These are phyloP conservation scores for Sphenopsis melanotis DNA, from an alignment of 2,797 vertebrate genomes.

Conservation along the genomic window DNA sequence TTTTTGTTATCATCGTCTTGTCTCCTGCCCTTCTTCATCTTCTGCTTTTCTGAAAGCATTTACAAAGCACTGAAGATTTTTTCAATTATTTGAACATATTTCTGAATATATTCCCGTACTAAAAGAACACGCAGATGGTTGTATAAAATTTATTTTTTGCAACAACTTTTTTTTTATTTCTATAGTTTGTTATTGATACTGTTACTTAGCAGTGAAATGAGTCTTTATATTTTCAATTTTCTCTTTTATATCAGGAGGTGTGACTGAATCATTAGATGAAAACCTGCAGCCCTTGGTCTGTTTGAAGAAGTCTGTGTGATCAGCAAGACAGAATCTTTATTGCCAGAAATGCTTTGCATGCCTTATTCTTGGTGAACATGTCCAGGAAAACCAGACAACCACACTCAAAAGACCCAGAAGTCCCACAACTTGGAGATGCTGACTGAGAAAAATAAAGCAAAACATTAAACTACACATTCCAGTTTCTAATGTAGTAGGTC, in stretches of 20 bases:
- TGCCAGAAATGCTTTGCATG: neutral
- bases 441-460: neutral
- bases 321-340: neutral
- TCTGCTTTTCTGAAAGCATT: neutral
- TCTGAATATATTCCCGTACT: neutral
- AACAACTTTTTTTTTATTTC: neutral
- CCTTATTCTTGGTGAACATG: neutral
- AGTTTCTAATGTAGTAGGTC: neutral
- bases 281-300: neutral
- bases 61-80: neutral
- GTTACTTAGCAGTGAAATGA: neutral
- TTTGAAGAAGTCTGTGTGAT: neutral
- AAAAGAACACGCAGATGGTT: neutral
- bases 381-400: neutral
- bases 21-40: neutral
- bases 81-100: neutral
- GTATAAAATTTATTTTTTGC: neutral
- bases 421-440: neutral
- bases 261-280: neutral
- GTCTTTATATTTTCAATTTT: neutral
- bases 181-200: neutral
- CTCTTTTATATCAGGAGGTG: neutral
- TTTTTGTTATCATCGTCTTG: neutral
- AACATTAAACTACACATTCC: neutral
- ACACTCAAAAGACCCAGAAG: neutral